Conservation (phyloP, 2,888 invertebrate genomes). For the Sesia bembeciformis region DNA sequence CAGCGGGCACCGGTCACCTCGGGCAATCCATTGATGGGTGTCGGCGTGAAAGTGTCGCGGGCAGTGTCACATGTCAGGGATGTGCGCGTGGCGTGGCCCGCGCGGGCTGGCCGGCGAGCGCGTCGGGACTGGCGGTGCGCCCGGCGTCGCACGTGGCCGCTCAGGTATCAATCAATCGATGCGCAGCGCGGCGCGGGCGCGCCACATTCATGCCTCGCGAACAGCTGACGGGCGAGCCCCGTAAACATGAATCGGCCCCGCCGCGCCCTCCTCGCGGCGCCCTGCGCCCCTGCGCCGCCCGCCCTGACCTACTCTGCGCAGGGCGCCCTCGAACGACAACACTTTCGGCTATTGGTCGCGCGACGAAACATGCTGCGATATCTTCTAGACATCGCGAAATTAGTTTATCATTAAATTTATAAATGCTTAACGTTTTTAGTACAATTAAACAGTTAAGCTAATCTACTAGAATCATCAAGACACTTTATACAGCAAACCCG, state of each 20-base stretch:
- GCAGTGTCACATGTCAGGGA: conserved; percentile 28
- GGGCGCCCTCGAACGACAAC: conserved; percentile 5
- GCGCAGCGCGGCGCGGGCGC: conserved; percentile 55
- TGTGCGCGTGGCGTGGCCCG: conserved; percentile 14
- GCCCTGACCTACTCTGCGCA: conserved; percentile 19
- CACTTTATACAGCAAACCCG: too few relatives aligned
- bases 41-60: conserved; percentile 13
- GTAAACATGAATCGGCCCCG: conserved; percentile 67
- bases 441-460: too few relatives aligned
- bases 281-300: conserved; percentile 13
- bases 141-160: conserved; percentile 30
- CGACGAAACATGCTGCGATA: neutral
- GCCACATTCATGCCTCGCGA: conserved; percentile 60
- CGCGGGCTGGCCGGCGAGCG: conserved; percentile 51
- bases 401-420: too few relatives aligned
- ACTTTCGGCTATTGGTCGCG: conserved; percentile 1
- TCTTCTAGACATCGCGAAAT: neutral
- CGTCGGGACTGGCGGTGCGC: conserved; percentile 35
- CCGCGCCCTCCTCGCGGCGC: conserved; percentile 11
- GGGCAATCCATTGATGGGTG: conserved; percentile 56
- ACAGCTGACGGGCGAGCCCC: conserved; percentile 68
- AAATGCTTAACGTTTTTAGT: too few relatives aligned
- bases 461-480: too few relatives aligned
- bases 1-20: conserved; percentile 49
- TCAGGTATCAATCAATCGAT: conserved; percentile 69